A percentile compares a stretch with the other conserved stretches of the same genome.
Conservation (phyloP, 2,797 vertebrate species). For the Pseudopleuronectes americanus region DNA sequence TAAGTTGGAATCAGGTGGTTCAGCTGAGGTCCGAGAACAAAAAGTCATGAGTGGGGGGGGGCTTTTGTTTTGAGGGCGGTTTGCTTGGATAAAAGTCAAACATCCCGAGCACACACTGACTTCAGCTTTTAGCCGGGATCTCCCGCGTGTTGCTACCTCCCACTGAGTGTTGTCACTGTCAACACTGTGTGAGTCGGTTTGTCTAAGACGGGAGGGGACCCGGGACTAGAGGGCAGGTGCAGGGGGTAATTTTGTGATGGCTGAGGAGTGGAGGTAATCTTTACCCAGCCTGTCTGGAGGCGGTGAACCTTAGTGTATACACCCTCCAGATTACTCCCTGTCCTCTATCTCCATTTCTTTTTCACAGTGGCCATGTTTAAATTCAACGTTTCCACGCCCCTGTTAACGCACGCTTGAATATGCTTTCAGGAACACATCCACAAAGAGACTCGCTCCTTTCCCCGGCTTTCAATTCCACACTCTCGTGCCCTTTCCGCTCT, state of each 20-base stretch:
- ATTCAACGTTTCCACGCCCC: conserved; percentile 36
- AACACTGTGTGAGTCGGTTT: conserved; percentile 62
- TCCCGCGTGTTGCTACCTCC: conserved; percentile 56
- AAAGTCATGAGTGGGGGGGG: background rate
- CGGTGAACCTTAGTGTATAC: conserved; percentile 56
- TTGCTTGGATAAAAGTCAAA: conserved; percentile 23
- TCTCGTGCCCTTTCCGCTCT: conserved; percentile 51
- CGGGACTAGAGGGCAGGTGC: conserved; percentile 69
- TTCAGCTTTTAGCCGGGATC: conserved; percentile 35
- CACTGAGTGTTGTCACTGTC: conserved; percentile 74
- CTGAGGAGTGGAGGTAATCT: conserved; percentile 55
- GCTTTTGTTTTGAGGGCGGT: conserved; percentile 13
- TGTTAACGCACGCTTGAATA: conserved; percentile 35
- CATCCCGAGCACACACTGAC: conserved; percentile 30
- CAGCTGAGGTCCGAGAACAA: conserved; percentile 4
- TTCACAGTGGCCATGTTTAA: conserved; percentile 18
- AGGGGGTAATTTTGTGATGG: conserved; percentile 62
- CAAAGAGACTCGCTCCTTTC: conserved; percentile 22
- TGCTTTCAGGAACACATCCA: conserved; percentile 35
- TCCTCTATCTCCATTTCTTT: conserved; percentile 24
- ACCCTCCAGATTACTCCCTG: conserved; percentile 36
- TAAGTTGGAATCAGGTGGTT: conserved; percentile 29
- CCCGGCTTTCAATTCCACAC: conserved; percentile 49
- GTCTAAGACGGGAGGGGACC: background rate
- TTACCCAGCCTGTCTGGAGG: conserved; percentile 55